Base-by-base conservation (phyloP, 2,888 invertebrate species). In the Bombylius major region DNA sequence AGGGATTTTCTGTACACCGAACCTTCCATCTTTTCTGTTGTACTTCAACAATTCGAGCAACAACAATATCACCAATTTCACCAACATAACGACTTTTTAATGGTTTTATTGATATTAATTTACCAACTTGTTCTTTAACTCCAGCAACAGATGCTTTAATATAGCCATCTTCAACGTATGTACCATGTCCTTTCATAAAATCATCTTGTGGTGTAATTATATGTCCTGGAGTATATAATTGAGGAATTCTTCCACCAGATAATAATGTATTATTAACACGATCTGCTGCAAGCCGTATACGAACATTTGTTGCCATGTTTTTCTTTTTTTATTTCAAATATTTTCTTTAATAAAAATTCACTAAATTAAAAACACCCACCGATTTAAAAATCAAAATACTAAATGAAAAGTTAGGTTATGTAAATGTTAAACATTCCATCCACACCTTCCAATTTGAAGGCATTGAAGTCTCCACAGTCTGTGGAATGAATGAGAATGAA, bases 11-110 rank as follows among this genome's bases (percentile, higher is more conserved):
- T 23, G 23, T 23, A 23, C 23, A 9, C 11, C 3, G 39, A 54
- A 56, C 59, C 72, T 92, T 93, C 97, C 97, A 97, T 58, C 94
- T 79, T 66, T 86, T 87, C 66, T 94, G 91, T 67, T 94, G 94
- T 1, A 99, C 93, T 72, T 97, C 95, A 0, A 88, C 83, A 36
- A 99, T 87, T 51, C 99, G 79, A 0, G 96, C 99, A 6, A 99
- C 90, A 11, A 99, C 85, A 4, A 99, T 94, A 76, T 99, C 98
- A 0, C 98, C 98, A 54, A 98, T 89, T 77, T 97, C 96, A 9
- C 91, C 91, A 58, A 87, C 85, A 69, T 89, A 96, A 58, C 96
- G 82, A 67, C 89, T 88, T 69, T 96, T 96, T 8, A 96, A 75
- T 0, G 98, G 95, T 62, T 84, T 82, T 5, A 99, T 87, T 53